Evolutionary conservation across 2,113 vertebrate species (phyloP), one percentile per base, ranked within the genome.

Genomic region (Talpa occidentalis): DNA sequence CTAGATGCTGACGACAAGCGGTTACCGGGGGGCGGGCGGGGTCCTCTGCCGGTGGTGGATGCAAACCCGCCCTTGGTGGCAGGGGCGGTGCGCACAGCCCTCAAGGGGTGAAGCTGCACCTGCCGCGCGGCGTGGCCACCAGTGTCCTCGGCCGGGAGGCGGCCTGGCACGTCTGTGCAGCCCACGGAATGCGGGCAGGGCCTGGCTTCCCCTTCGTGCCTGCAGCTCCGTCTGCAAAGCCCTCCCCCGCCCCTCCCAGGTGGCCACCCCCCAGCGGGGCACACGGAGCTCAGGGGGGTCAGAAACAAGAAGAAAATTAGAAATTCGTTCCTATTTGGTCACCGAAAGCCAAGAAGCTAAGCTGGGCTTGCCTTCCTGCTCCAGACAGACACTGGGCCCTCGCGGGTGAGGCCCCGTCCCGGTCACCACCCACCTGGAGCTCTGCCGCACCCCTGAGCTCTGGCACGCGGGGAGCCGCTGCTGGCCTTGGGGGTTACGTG

Each of bases 331-430:
- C 7, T 2, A 15, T 10, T 37, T 69, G 26, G 91, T 54, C 60
- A 59, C 16, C 10, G 56, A 37, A 73, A 72, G 28, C 49, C 32
- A 60, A 81, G 69, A 91, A 40, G 2, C 19, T 1, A 9, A 70
- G 49, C 42, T 22, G 35, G 28, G 21, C 47, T n/a, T 30, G 42
- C 7, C 1, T 35, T 59, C 93, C 64, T 35, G 69, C 47, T 0
- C 30, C 37, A 26, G 30, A 6, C 28, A 14, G 90, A 52, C 70
- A 35, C 44, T 86, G 91, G 94, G 59, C 96, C 94, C 95, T 77
- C 91, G 94, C 49, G 3, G 4, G 19, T 16, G n/a, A 30, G 49
- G 32, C 11, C 8, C 22, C 1, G 9, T 24, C 49, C 30, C 2
- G 1, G 1, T 21, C 4, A 1, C 52, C 17, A 54, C 52, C 52